A percentile compares a stretch with the other conserved stretches of the same genome.
phyloP scores from a whole-genome alignment of 2,797 vertebrate genomes.

The Phoeniculus purpureus region DNA sequence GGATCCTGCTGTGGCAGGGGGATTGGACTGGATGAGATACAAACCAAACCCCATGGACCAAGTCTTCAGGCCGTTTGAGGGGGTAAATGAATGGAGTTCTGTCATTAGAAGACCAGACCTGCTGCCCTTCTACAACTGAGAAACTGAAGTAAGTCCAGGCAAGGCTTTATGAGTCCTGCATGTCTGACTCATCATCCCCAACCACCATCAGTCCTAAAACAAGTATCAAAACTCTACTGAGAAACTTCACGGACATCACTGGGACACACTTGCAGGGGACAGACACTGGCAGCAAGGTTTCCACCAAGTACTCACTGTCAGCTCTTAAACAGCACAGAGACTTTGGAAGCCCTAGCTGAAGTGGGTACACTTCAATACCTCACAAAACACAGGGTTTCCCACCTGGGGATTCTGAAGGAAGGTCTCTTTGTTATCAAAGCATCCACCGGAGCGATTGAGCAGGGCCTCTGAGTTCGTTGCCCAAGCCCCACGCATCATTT shows the following conservation, averaged over 20 bases:
- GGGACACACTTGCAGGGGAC: not conserved
- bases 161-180: not conserved
- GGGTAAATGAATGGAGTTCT: not conserved
- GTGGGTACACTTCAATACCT: not conserved
- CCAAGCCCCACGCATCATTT: conserved; percentile 86
- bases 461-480: conserved; percentile 82
- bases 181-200: not conserved
- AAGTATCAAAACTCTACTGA: not conserved
- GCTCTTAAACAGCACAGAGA: not conserved
- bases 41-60: not conserved
- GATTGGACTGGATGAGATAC: not conserved
- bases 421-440: conserved; percentile 86
- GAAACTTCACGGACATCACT: not conserved
- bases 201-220: not conserved
- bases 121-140: not conserved
- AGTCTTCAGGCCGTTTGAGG: not conserved
- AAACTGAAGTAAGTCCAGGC: not conserved
- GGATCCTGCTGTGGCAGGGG: no score
- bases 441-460: conserved; percentile 90
- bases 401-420: conserved; percentile 97
- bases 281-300: not conserved
- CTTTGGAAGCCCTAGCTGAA: not conserved
- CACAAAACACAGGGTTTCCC: not conserved
- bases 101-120: not conserved
- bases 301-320: not conserved